phyloP scores from a whole-genome alignment of 2,113 vertebrate genomes.

The Sclerurus mexicanus region DNA sequence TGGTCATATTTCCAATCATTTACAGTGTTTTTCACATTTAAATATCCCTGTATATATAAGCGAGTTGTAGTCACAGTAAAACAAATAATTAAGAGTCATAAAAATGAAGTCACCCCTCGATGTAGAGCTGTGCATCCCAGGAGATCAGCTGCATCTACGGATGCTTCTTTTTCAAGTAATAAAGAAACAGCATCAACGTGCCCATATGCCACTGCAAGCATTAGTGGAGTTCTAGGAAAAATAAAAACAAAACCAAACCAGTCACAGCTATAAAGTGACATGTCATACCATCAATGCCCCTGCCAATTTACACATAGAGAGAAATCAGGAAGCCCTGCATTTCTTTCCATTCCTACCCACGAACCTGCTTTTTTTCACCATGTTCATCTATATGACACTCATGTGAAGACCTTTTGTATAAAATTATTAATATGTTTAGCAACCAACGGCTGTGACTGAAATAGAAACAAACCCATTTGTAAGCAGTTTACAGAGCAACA shows the following conservation, averaged over 20 bases:
- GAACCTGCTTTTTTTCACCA: background rate
- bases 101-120: conserved; percentile 82
- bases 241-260: background rate
- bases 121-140: conserved; percentile 92
- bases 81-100: background rate
- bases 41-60: background rate
- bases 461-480: background rate
- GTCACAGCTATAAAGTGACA: background rate
- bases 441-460: background rate
- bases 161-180: conserved; percentile 93
- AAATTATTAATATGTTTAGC: background rate
- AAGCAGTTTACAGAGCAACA: background rate
- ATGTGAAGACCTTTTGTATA: background rate
- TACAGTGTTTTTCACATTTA: background rate
- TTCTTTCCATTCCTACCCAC: background rate
- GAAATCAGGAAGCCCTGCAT: background rate
- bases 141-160: conserved; percentile 83
- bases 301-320: background rate
- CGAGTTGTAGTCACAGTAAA: background rate
- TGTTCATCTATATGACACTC: background rate
- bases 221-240: conserved; percentile 87
- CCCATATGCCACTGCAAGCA: conserved; percentile 94
- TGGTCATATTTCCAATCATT: background rate
- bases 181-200: conserved; percentile 91
- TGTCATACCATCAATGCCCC: background rate